These are phyloP conservation scores for Goniozus legneri DNA, from an alignment of 1,140 invertebrate species.

Conservation along the genomic window DNA sequence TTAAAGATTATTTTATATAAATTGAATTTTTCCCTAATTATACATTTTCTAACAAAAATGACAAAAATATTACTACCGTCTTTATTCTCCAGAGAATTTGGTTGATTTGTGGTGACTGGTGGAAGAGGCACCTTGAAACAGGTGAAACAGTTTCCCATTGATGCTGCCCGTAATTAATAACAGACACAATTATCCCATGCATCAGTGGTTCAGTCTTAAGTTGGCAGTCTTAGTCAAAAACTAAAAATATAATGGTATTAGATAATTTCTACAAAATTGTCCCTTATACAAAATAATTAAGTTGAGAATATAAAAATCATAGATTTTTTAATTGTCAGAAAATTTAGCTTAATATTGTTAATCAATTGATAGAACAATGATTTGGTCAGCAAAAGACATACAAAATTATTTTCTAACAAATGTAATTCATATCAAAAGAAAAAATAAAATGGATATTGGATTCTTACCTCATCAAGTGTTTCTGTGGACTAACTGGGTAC, in stretches of 20 bases:
- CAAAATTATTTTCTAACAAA: not conserved
- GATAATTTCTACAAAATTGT: not conserved
- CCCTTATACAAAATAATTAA: not conserved
- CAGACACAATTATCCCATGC: conserved; percentile 42
- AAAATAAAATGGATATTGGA: not conserved
- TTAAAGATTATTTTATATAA: conserved; percentile 10
- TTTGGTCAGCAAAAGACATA: too few relatives aligned
- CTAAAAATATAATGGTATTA: conserved; percentile 18
- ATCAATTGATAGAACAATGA: not conserved
- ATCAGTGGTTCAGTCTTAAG: conserved; percentile 52
- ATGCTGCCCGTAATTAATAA: conserved; percentile 54
- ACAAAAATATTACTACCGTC: conserved; percentile 56
- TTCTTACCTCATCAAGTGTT: conserved; percentile 11
- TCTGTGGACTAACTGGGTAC: conserved; percentile 15
- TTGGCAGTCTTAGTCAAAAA: conserved; percentile 47
- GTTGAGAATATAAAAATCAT: not conserved
- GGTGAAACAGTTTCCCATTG: conserved; percentile 77
- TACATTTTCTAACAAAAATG: conserved; percentile 1
- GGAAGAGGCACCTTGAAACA: conserved; percentile 69
- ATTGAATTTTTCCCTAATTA: conserved; percentile 8
- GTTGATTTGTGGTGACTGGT: conserved; percentile 57
- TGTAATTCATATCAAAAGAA: not conserved
- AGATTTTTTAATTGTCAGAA: not conserved
- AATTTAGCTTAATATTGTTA: too few relatives aligned
- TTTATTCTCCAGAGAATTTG: conserved; percentile 57